Percentiles rank a stretch among this genome's conserved stretches.
Evolutionary conservation across 2,797 vertebrate genomes (phyloP).

Genomic region (Cuculus canorus): DNA sequence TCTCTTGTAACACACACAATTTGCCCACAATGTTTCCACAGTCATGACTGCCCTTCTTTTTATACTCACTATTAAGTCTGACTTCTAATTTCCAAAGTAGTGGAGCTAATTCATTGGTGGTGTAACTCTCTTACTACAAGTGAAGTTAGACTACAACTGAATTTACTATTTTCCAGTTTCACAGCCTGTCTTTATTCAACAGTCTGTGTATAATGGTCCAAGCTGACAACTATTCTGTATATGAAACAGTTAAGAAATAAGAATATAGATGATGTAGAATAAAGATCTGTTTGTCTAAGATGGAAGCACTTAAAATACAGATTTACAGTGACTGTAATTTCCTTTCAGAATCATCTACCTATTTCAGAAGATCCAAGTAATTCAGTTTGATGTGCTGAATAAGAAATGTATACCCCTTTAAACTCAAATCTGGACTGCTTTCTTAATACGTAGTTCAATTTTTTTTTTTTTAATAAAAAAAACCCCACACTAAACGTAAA

Average conservation of each 20-base stretch:
- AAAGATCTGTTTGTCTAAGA: not conserved
- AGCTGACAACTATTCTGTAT: not conserved
- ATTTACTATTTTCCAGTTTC: not conserved
- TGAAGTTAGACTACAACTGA: not conserved
- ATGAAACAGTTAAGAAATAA: not conserved
- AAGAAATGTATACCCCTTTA: not conserved
- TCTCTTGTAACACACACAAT: not conserved
- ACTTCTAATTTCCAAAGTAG: not conserved
- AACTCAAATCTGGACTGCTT: not conserved
- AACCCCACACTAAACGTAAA: not conserved
- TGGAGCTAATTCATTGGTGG: not conserved
- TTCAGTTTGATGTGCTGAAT: not conserved
- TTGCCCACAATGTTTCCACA: not conserved
- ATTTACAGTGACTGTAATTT: not conserved
- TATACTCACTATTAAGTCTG: not conserved
- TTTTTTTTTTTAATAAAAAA: not conserved
- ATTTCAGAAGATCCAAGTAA: not conserved
- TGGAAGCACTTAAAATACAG: not conserved
- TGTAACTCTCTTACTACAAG: not conserved
- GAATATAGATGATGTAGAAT: not conserved
- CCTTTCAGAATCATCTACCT: not conserved
- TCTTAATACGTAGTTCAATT: not conserved
- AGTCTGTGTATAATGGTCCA: not conserved
- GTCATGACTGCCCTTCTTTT: not conserved
- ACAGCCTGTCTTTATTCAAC: not conserved